Conservation (phyloP, 2,888 invertebrate genomes). For the Nomada ferruginata region DNA sequence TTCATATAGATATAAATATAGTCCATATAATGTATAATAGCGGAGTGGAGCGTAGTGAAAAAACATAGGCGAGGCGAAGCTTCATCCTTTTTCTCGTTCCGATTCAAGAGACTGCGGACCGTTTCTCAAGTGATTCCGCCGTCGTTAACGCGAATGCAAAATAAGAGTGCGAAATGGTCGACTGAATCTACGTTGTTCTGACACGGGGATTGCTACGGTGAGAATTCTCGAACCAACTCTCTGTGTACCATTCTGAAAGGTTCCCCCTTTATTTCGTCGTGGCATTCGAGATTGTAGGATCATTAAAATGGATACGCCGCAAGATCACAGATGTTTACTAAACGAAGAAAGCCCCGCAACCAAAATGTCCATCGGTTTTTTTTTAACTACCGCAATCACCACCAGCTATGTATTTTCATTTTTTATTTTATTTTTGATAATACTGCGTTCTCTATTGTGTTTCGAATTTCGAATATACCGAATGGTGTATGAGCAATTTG, state of each 20-base stretch:
- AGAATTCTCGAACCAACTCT: constrained; percentile 38
- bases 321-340: background rate
- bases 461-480: background rate
- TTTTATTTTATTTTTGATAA: background rate
- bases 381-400: background rate
- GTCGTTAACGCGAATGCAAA: constrained; percentile 53
- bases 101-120: constrained; percentile 80
- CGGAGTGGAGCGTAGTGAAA: constrained; percentile 84
- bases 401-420: background rate
- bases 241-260: constrained; percentile 37
- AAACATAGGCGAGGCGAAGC: constrained; percentile 84
- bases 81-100: constrained; percentile 78
- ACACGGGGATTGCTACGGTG: constrained; percentile 21
- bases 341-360: background rate
- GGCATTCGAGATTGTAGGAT: constrained; percentile 38
- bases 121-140: constrained; percentile 51
- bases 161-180: constrained; percentile 24
- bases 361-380: background rate
- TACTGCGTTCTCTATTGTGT: background rate
- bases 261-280: constrained; percentile 17
- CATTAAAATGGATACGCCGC: constrained; percentile 18
- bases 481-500: background rate
- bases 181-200: constrained; percentile 2
- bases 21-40: constrained; percentile 74
- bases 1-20: constrained; percentile 48